phyloP scores from a whole-genome alignment of 2,113 vertebrate species.

The Uria lomvia region DNA sequence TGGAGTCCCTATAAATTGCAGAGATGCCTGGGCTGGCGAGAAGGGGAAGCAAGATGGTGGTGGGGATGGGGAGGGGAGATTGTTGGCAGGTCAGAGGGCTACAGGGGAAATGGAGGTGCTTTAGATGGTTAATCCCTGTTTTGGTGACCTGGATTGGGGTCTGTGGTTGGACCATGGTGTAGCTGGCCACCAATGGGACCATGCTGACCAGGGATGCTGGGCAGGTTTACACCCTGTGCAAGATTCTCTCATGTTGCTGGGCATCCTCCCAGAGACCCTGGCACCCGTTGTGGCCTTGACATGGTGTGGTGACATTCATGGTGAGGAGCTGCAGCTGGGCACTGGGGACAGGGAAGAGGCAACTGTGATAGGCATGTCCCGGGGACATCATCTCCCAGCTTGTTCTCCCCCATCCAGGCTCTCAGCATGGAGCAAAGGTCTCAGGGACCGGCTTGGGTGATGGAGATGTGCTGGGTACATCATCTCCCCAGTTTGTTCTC shows the following conservation, averaged over 20 bases:
- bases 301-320: not conserved
- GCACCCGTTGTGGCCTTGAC: not conserved
- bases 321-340: not conserved
- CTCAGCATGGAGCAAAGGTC: not conserved
- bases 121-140: not conserved
- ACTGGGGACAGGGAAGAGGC: not conserved
- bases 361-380: not conserved
- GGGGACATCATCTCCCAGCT: not conserved
- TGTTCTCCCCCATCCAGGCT: too few relatives aligned
- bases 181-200: not conserved
- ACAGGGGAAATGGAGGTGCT: not conserved
- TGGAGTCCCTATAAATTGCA: not conserved
- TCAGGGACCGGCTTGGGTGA: too few relatives aligned
- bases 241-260: not conserved
- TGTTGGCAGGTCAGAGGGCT: not conserved
- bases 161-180: accelerated
- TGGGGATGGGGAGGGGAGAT: accelerated
- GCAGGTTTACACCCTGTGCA: not conserved
- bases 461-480: not conserved
- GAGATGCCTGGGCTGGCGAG: not conserved
- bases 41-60: not conserved
- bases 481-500: not conserved
- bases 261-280: not conserved
- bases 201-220: too few relatives aligned
- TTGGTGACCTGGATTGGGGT: not conserved